Evolutionary conservation across 2,797 vertebrate species (phyloP).

Genomic region (Staurois parvus): DNA sequence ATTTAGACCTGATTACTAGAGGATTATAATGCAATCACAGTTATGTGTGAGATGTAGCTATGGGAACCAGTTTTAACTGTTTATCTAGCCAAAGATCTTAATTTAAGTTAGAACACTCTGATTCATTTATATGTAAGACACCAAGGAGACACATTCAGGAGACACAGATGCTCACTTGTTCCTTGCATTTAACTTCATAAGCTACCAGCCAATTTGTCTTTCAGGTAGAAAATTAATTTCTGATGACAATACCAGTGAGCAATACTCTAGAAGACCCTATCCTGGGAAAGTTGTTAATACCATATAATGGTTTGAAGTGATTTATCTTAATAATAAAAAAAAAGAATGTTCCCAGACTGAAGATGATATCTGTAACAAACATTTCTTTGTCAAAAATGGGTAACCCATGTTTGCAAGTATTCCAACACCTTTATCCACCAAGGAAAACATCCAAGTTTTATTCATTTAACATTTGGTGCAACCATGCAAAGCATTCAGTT

Average conservation of each 20-base stretch:
- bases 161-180: constrained; percentile 97
- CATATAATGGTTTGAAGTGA: constrained; percentile 86
- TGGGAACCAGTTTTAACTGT: constrained; percentile 99
- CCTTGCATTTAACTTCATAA: constrained; percentile 95
- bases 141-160: constrained; percentile 91
- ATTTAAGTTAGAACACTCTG: constrained; percentile 99
- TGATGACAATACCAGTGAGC: constrained; percentile 94
- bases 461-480: too few relatives aligned
- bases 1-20: constrained; percentile 99
- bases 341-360: constrained; percentile 84
- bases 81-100: constrained; percentile 99
- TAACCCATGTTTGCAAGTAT: constrained; percentile 84
- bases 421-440: constrained; percentile 76
- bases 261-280: constrained; percentile 92
- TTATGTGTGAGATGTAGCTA: constrained; percentile 99
- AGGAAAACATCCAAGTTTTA: too few relatives aligned
- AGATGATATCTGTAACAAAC: constrained; percentile 89
- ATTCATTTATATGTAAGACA: constrained; percentile 99
- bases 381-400: constrained; percentile 75
- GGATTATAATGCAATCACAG: constrained; percentile 99
- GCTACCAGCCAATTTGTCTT: constrained; percentile 98
- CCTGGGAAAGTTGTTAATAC: constrained; percentile 95
- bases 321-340: constrained; percentile 79
- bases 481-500: too few relatives aligned
- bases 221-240: constrained; percentile 99